Evolutionary conservation across 2,888 invertebrate species (phyloP).

Genomic region (Yponomeuta plumbellus): DNA sequence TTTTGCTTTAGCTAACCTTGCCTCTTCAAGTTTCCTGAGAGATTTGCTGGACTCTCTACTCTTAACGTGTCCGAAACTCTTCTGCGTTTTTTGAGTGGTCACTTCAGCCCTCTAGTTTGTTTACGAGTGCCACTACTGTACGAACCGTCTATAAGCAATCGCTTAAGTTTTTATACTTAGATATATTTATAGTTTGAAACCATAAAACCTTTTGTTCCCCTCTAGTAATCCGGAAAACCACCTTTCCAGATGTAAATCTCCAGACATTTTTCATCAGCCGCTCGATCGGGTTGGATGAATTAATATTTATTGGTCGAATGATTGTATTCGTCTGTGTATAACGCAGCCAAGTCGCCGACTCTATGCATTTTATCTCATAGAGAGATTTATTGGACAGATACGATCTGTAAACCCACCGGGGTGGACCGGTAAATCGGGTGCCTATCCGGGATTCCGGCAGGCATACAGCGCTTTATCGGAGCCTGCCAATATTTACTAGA

Average conservation of each 20-base stretch:
- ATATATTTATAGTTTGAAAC: slow-evolving; percentile 12
- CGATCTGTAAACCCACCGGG: slow-evolving; percentile 55
- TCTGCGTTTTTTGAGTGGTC: too few relatives aligned
- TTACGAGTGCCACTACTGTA: too few relatives aligned
- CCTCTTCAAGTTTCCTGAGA: too few relatives aligned
- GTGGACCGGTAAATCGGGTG: slow-evolving; percentile 45
- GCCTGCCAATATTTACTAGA: slow-evolving; percentile 21
- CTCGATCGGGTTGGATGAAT: slow-evolving; percentile 34
- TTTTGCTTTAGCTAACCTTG: slow-evolving; percentile 13
- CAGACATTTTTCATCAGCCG: slow-evolving; percentile 31
- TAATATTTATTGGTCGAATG: slow-evolving; percentile 39
- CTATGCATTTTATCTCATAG: slow-evolving; percentile 55
- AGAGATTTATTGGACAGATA: slow-evolving; percentile 70
- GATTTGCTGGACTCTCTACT: too few relatives aligned
- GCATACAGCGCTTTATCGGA: slow-evolving; percentile 24
- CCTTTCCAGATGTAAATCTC: slow-evolving; percentile 20
- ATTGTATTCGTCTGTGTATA: slow-evolving; percentile 35
- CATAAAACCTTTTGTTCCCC: slow-evolving; percentile 11
- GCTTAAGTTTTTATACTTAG: too few relatives aligned
- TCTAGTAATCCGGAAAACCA: slow-evolving; percentile 7
- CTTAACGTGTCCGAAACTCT: too few relatives aligned
- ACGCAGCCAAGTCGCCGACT: slow-evolving; percentile 31
- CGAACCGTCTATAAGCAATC: too few relatives aligned
- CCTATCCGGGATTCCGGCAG: slow-evolving; percentile 43
- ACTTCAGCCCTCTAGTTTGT: too few relatives aligned